Evolutionary conservation across 1,140 invertebrate genomes (phyloP).

Genomic region (Triops longicaudatus): DNA sequence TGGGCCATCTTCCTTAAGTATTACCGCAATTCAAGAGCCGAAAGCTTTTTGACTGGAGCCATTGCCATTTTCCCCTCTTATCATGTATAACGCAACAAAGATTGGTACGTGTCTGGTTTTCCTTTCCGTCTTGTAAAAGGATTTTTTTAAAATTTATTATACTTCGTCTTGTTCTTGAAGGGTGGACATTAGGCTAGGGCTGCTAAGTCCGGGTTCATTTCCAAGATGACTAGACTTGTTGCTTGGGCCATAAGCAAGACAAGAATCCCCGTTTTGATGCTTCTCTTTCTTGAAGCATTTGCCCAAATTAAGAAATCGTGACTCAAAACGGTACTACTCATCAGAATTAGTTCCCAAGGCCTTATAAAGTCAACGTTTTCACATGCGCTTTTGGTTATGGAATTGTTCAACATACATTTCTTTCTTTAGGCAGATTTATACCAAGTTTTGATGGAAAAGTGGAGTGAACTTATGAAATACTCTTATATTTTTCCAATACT

Average conservation of each 20-base stretch:
- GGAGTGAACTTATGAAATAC: too few species aligned
- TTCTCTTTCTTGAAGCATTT: neutral
- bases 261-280: neutral
- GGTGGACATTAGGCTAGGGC: neutral
- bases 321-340: neutral
- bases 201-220: neutral
- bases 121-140: neutral
- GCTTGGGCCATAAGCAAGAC: neutral
- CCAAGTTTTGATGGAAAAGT: too few species aligned
- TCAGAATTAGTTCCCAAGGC: neutral
- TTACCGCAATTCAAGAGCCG: neutral
- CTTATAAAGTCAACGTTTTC: neutral
- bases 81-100: neutral
- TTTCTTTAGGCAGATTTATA: too few species aligned
- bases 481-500: too few species aligned
- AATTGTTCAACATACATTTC: too few species aligned
- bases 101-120: neutral
- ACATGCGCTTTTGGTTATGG: too few species aligned
- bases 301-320: constrained; percentile 6
- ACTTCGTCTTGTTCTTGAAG: neutral
- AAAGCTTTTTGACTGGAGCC: neutral
- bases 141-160: neutral
- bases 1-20: neutral
- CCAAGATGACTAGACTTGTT: neutral
- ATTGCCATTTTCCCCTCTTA: neutral